These are phyloP conservation scores for Boleophthalmus pectinirostris DNA, from an alignment of 2,113 vertebrate species.

Conservation along the genomic window DNA sequence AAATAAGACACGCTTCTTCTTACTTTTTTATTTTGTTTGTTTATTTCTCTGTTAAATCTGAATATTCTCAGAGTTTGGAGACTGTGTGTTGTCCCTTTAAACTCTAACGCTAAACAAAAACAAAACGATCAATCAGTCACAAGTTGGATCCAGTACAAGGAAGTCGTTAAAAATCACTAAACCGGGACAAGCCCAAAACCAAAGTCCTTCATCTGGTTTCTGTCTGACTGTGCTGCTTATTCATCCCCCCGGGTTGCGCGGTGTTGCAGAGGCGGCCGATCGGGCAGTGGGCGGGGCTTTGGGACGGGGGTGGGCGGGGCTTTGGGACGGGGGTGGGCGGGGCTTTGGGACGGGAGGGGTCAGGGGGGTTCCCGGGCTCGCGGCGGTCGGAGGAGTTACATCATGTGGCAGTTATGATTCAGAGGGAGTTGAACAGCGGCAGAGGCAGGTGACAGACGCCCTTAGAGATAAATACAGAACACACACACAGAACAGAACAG, in stretches of 20 bases:
- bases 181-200: neutral
- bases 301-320: neutral
- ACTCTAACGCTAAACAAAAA: too few relatives aligned
- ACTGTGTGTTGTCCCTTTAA: too few relatives aligned
- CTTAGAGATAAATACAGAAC: neutral
- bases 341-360: neutral
- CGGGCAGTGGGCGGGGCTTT: neutral
- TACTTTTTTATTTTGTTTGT: too few relatives aligned
- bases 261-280: neutral
- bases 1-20: too few relatives aligned
- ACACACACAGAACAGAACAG: too few relatives aligned
- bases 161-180: neutral
- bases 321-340: neutral
- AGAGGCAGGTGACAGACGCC: conserved; percentile 38
- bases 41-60: too few relatives aligned
- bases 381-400: conserved; percentile 32
- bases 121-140: too few relatives aligned
- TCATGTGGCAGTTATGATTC: conserved; percentile 46
- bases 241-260: neutral
- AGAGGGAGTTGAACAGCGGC: neutral
- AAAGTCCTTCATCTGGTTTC: neutral
- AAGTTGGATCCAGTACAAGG: neutral
- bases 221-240: neutral
- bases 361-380: conserved; percentile 28
- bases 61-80: too few relatives aligned